A percentile compares a stretch with the other conserved stretches of the same genome.
Evolutionary conservation across 2,888 invertebrate genomes (phyloP).

Genomic region (Spilarctia lutea): DNA sequence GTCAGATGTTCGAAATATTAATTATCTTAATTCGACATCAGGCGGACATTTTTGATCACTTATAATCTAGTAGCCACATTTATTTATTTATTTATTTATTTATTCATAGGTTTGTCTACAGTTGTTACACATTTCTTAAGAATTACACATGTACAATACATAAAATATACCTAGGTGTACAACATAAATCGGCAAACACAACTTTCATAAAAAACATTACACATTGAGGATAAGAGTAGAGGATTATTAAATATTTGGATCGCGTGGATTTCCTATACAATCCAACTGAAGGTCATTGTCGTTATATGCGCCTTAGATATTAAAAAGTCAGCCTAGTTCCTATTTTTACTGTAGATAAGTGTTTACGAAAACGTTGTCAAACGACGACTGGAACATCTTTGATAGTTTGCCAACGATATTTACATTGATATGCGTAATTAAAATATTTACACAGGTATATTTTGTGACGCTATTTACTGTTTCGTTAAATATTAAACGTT

Average conservation of each 20-base stretch:
- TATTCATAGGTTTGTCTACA: too few species aligned
- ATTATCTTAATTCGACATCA: background rate
- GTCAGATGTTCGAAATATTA: too few species aligned
- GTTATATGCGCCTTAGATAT: background rate
- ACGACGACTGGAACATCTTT: slow-evolving; percentile 26
- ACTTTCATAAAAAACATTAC: too few species aligned
- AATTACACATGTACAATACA: too few species aligned
- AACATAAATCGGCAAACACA: too few species aligned
- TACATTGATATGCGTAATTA: slow-evolving; percentile 28
- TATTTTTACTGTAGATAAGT: slow-evolving; percentile 24
- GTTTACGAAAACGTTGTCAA: slow-evolving; percentile 24
- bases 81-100: too few species aligned
- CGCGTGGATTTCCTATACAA: background rate
- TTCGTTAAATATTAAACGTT: slow-evolving; percentile 20
- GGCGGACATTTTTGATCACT: too few species aligned
- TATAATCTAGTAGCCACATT: too few species aligned
- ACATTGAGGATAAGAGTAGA: background rate
- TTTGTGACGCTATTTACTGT: slow-evolving; percentile 20
- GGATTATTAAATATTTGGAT: background rate
- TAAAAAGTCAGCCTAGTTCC: slow-evolving; percentile 33
- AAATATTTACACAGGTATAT: background rate
- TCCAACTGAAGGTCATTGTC: background rate
- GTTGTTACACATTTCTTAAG: too few species aligned
- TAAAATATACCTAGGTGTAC: too few species aligned
- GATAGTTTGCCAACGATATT: slow-evolving; percentile 39